phyloP scores from a whole-genome alignment of 2,888 invertebrate genomes.

The Drosophila kanekoi region DNA sequence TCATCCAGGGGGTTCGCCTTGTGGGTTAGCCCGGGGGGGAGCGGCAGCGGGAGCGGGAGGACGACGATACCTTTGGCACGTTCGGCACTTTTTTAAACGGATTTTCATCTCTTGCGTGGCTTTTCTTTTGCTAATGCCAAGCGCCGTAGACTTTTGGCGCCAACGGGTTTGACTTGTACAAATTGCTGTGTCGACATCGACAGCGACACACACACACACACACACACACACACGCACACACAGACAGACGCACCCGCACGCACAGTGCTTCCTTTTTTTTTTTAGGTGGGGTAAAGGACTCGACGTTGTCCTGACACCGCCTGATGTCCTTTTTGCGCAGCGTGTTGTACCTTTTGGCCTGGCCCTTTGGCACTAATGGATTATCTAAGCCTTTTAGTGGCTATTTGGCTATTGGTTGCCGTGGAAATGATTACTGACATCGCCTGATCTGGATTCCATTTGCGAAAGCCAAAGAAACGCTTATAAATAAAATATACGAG shows the following conservation, averaged over 20 bases:
- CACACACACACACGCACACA: constrained; percentile 17
- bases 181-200: constrained; percentile 77
- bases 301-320: constrained; percentile 48
- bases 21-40: neutral
- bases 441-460: constrained; percentile 16
- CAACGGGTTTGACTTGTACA: constrained; percentile 83
- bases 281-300: constrained; percentile 11
- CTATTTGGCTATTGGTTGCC: constrained; percentile 59
- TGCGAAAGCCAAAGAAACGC: constrained; percentile 6
- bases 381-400: constrained; percentile 81
- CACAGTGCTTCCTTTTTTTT: constrained; percentile 36
- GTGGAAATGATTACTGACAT: constrained; percentile 46
- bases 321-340: neutral
- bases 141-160: constrained; percentile 83
- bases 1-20: constrained; percentile 36
- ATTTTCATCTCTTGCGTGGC: constrained; percentile 66
- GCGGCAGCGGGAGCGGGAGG: neutral
- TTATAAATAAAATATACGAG: constrained; percentile 33
- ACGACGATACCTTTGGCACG: constrained; percentile 77
- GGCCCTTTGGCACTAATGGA: constrained; percentile 74
- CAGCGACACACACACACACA: constrained; percentile 21
- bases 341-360: constrained; percentile 54
- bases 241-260: constrained; percentile 69
- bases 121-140: constrained; percentile 55
- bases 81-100: constrained; percentile 72